Evolutionary conservation across 2,888 invertebrate genomes (phyloP).

Genomic region (Limnephilus rhombicus): DNA sequence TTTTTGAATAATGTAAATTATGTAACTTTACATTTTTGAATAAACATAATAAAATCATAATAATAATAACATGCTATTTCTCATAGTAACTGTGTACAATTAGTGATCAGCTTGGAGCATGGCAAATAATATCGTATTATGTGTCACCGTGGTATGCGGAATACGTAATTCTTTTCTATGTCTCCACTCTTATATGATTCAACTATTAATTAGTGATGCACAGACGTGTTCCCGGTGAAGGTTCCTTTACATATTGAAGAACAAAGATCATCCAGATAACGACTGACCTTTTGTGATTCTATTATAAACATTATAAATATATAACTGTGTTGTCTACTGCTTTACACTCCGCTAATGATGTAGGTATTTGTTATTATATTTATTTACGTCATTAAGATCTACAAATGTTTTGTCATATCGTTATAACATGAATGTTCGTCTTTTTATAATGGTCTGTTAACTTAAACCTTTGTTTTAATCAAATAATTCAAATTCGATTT

Average conservation of each 20-base stretch:
- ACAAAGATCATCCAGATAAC: background rate
- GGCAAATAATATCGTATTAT: background rate
- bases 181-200: background rate
- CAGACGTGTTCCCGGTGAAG: background rate
- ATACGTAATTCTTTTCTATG: background rate
- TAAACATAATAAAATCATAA: too few relatives aligned
- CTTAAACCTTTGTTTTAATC: too few relatives aligned
- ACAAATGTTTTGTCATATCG: too few relatives aligned
- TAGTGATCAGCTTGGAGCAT: background rate
- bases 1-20: too few relatives aligned
- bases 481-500: too few relatives aligned
- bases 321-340: background rate
- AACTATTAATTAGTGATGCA: background rate
- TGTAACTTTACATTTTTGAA: too few relatives aligned
- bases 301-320: background rate
- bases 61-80: background rate
- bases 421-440: too few relatives aligned
- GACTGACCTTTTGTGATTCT: background rate
- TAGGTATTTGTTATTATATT: background rate
- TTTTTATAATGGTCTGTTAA: too few relatives aligned
- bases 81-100: background rate
- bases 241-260: background rate
- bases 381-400: background rate
- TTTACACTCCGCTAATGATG: background rate
- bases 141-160: background rate